These are phyloP conservation scores for Corydoras maculifer DNA, from an alignment of 2,113 vertebrate species.

Conservation along the genomic window DNA sequence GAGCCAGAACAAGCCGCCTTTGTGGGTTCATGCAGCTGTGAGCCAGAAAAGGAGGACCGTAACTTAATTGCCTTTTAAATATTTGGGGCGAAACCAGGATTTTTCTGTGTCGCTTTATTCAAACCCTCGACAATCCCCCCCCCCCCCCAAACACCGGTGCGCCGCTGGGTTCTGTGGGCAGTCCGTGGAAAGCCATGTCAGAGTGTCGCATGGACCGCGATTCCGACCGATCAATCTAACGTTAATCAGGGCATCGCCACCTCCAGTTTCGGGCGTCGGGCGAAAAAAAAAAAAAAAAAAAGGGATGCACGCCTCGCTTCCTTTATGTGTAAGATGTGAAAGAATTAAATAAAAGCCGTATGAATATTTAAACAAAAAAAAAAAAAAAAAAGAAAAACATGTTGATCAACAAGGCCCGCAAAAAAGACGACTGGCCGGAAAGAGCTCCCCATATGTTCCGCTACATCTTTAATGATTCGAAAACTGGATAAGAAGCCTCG, in stretches of 20 bases:
- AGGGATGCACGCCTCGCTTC: conserved; percentile 66
- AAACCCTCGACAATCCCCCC: background rate
- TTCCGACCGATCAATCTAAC: background rate
- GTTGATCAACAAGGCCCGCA: conserved; percentile 76
- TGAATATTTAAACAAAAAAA: conserved; percentile 79
- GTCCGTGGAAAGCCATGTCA: conserved; percentile 46
- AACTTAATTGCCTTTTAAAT: conserved; percentile 40
- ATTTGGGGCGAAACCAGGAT: conserved; percentile 30
- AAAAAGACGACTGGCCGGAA: conserved; percentile 72
- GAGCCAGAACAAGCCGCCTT: conserved; percentile 39
- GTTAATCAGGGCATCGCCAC: conserved; percentile 70
- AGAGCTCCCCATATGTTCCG: conserved; percentile 72
- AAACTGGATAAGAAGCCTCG: conserved; percentile 74
- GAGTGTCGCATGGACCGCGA: conserved; percentile 20
- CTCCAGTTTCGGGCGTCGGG: conserved; percentile 75
- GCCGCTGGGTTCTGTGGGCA: conserved; percentile 33
- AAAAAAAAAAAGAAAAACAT: conserved; percentile 59
- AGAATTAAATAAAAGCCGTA: conserved; percentile 78
- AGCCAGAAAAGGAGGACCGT: conserved; percentile 37
- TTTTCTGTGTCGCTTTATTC: conserved; percentile 26
- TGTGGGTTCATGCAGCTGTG: conserved; percentile 31
- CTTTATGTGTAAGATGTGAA: conserved; percentile 79
- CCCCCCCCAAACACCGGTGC: conserved; percentile 14
- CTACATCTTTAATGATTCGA: conserved; percentile 80
- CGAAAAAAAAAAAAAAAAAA: conserved; percentile 77